Conservation (phyloP, 2,888 invertebrate species). For the Thelaira solivaga region DNA sequence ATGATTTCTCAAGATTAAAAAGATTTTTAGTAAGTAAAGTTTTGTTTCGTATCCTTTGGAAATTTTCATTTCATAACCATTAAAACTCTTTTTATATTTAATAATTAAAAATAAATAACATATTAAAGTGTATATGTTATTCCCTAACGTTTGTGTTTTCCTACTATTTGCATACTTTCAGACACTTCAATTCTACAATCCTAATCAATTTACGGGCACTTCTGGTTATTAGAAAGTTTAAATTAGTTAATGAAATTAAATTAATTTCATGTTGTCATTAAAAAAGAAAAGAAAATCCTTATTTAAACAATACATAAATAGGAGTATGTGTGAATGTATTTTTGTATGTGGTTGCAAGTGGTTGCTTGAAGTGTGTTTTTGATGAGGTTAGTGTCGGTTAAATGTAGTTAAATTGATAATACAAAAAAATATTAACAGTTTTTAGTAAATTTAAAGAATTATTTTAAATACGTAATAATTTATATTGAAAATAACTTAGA, state of each 20-base stretch:
- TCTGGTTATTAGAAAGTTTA: conserved; percentile 49
- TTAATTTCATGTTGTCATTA: conserved; percentile 44
- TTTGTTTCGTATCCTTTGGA: too few species aligned
- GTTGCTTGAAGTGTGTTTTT: conserved; percentile 44
- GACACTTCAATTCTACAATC: conserved; percentile 66
- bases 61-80: too few species aligned
- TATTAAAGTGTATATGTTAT: not conserved
- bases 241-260: conserved; percentile 33
- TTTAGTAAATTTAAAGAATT: conserved; percentile 41
- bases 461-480: conserved; percentile 24
- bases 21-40: too few species aligned
- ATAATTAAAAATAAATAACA: too few species aligned
- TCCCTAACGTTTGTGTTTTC: not conserved
- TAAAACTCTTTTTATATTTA: too few species aligned
- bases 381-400: conserved; percentile 49
- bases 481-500: conserved; percentile 5
- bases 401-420: conserved; percentile 39
- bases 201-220: conserved; percentile 63
- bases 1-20: too few species aligned
- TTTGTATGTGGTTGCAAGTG: too few species aligned
- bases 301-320: not conserved
- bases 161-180: conserved; percentile 20
- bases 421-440: conserved; percentile 27
- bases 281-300: too few species aligned
- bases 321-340: conserved; percentile 54